phyloP scores from a whole-genome alignment of 2,888 invertebrate genomes.

The Phyto melanocephala region DNA sequence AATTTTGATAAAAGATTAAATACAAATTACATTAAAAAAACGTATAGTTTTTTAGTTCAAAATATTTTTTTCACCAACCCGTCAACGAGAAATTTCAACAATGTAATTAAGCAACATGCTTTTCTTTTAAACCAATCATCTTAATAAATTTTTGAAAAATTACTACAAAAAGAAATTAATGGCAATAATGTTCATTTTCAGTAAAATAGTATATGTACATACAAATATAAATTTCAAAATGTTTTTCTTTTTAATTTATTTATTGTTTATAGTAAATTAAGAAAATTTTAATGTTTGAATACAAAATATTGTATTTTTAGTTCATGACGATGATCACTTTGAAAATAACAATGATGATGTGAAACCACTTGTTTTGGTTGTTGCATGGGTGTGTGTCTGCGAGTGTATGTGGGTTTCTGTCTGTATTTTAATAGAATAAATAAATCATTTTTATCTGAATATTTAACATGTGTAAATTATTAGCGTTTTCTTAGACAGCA shows the following conservation, averaged over 20 bases:
- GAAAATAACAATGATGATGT: constrained; percentile 10
- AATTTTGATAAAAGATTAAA: not conserved
- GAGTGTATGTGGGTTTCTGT: too few relatives aligned
- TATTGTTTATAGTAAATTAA: constrained; percentile 9
- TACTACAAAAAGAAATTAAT: not conserved
- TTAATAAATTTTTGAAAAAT: not conserved
- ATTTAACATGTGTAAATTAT: constrained; percentile 51
- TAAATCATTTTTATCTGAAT: constrained; percentile 54
- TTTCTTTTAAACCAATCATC: not conserved
- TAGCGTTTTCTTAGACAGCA: not conserved
- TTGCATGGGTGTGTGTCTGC: constrained; percentile 7
- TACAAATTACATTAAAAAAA: not conserved
- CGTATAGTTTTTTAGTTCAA: not conserved
- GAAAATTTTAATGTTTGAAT: not conserved
- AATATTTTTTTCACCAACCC: not conserved
- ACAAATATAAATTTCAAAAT: not conserved
- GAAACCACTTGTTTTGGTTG: constrained; percentile 39
- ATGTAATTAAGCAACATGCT: not conserved
- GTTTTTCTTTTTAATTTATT: not conserved
- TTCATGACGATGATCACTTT: constrained; percentile 12
- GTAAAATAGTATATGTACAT: not conserved
- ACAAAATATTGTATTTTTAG: constrained; percentile 30
- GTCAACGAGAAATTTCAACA: constrained; percentile 4
- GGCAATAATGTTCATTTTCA: constrained; percentile 1
- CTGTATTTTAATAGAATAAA: constrained; percentile 41